These are phyloP conservation scores for human (Homo sapiens) DNA, from an alignment of 2,113 vertebrate genomes.

Conservation along the genomic window GRCh38 chr4:116720001-116720500, in stretches of 20 bases:
- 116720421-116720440: neutral
- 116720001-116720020: neutral
- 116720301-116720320: neutral
- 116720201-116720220: neutral
- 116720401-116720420: neutral
- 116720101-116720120: neutral
- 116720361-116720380: neutral
- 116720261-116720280: neutral
- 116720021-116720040: neutral
- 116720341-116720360: neutral
- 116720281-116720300: neutral
- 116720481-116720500: neutral
- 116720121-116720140: neutral
- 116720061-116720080: neutral
- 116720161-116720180: neutral
- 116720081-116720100: neutral
- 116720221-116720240: constrained; percentile 27
- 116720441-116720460: neutral
- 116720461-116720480: constrained; percentile 22
- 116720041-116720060: neutral
- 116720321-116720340: neutral
- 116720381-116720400: neutral
- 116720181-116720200: constrained; percentile 44
- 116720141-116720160: constrained; percentile 42
- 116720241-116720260: neutral